A percentile compares a stretch with the other conserved stretches of the same genome.
phyloP scores from a whole-genome alignment of 2,797 vertebrate species.

The Thamnophis elegans region DNA sequence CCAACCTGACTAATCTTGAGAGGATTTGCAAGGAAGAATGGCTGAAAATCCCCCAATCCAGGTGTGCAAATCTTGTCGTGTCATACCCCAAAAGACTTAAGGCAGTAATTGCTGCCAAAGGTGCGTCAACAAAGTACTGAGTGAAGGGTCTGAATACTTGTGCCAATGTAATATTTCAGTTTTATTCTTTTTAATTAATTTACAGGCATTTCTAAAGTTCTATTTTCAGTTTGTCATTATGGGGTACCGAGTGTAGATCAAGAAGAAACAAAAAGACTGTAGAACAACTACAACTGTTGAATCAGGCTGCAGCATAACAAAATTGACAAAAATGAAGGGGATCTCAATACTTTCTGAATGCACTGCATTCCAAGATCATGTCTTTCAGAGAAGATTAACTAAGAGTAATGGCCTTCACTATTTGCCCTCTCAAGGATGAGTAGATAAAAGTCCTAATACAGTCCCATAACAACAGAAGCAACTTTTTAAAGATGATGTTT shows the following conservation, averaged over 20 bases:
- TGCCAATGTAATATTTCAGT: background rate
- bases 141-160: background rate
- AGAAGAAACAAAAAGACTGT: background rate
- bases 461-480: background rate
- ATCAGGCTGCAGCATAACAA: background rate
- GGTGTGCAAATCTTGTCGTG: background rate
- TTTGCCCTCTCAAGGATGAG: background rate
- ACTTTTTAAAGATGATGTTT: background rate
- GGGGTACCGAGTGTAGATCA: background rate
- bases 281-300: background rate
- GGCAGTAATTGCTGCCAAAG: background rate
- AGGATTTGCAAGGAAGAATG: background rate
- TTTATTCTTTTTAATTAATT: background rate
- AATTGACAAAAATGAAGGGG: background rate
- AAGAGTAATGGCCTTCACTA: background rate
- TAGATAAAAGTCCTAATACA: background rate
- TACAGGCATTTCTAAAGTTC: background rate
- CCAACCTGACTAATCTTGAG: background rate
- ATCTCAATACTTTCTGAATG: background rate
- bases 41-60: background rate
- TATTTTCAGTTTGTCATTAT: background rate
- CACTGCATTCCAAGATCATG: background rate
- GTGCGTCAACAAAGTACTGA: background rate
- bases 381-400: background rate
- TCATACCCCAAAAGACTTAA: background rate